Percentiles rank a stretch among this genome's conserved stretches.
Evolutionary conservation across 2,113 vertebrate species (phyloP).

Genomic region (Porphyrio hochstetteri): DNA sequence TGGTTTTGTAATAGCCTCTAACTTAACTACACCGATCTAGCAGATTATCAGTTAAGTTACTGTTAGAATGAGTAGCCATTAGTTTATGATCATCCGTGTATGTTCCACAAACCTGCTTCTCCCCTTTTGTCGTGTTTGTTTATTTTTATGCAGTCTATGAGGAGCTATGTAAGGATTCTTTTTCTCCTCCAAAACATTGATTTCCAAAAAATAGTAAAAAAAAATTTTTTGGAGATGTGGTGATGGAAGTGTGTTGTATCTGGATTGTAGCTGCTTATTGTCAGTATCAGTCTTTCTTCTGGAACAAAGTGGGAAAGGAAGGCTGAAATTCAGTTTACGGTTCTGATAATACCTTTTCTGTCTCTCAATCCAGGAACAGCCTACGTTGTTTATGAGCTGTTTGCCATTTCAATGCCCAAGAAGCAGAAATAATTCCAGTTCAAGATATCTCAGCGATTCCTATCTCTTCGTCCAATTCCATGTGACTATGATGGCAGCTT

Average conservation of each 20-base stretch:
- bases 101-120: background rate
- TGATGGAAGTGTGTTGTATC: background rate
- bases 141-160: background rate
- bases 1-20: background rate
- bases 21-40: background rate
- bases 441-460: background rate
- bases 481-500: conserved; percentile 56
- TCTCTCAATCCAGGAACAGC: conserved; percentile 76
- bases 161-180: background rate
- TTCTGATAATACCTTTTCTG: conserved; percentile 1
- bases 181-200: background rate
- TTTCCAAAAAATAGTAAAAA: background rate
- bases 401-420: conserved; percentile 78
- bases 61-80: background rate
- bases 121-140: accelerated
- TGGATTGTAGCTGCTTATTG: background rate
- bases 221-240: accelerated
- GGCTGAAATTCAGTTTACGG: background rate
- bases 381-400: conserved; percentile 80
- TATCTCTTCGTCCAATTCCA: conserved; percentile 40
- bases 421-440: conserved; percentile 75
- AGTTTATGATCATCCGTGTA: background rate
- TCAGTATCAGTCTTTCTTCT: background rate
- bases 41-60: background rate
- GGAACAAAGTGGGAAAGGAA: background rate